Evolutionary conservation across 2,888 invertebrate species (phyloP), one percentile per base, ranked within the genome.

Genomic region (Mactromeris polynyma): DNA sequence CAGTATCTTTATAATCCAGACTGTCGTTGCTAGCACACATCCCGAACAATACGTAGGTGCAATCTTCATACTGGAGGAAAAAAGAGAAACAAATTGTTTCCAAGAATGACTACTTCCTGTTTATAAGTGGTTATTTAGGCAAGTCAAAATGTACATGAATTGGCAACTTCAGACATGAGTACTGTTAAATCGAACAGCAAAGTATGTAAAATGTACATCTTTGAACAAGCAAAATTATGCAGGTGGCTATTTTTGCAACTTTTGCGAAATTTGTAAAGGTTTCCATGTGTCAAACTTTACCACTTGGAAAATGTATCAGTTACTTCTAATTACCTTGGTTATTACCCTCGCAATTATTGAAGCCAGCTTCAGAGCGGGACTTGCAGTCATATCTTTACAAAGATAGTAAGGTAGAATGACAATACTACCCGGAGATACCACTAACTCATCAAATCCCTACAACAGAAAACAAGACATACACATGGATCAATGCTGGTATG

Each of bases 371-470:
- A 42, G 19, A 0, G 77, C 83, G 31, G 83, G 83, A n/a, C 26
- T 40, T 33, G 79, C n/a, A n/a, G 81, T 73, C 83, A 86, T 73
- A 33, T 85, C 40, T 26, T 38, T 46, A 80, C 26, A 42, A 1
- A 85, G 54, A n/a, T 79, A 40, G 69, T 85, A 92, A 1, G 91
- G 90, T 69, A 92, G 46, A 0, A 92, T 73, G 11, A 92, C 86
- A 14, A 92, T 81, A 33, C 87, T 80, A 11, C 91, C 91, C 21
- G 90, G 87, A 14, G 89, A 89, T 11, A 92, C 19, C 19, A 92
- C 38, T 40, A 92, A 21, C 73, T 92, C 91, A 38, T 80, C 69
- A n/a, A 92, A 40, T 79, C 90, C 91, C 91, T 92, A 82, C 51
- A 89, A 85, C n/a, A 58, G n/a, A 58, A 21, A 58, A 58, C 26